Percentiles rank a stretch among this genome's conserved stretches.
Evolutionary conservation across 2,113 vertebrate species (phyloP).

Genomic region (Pterocles burchelli): DNA sequence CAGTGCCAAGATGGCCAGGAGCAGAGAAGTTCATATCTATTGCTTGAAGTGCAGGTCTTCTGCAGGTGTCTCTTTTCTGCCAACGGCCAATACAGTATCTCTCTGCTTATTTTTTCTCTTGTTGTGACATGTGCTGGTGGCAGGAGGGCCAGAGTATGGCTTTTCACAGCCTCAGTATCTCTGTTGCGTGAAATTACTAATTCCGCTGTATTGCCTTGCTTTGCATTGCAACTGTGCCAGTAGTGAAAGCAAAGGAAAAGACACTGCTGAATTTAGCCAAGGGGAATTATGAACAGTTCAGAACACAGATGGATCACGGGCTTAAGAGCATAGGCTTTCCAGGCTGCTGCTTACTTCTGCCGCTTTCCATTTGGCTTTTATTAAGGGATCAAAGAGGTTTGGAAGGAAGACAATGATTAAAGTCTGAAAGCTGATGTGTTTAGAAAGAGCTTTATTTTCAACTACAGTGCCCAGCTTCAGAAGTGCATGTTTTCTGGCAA

Average conservation of each 20-base stretch:
- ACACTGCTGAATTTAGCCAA: not conserved
- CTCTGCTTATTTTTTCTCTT: not conserved
- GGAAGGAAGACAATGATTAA: not conserved
- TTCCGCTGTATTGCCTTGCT: not conserved
- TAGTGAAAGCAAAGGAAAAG: not conserved
- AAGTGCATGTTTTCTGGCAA: not conserved
- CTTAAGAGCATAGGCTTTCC: not conserved
- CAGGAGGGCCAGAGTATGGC: not conserved
- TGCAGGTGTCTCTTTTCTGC: not conserved
- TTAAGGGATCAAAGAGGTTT: conserved; percentile 43
- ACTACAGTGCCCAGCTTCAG: not conserved
- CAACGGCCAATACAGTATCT: not conserved
- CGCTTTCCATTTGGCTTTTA: not conserved
- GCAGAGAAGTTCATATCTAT: not conserved
- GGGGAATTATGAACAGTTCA: not conserved
- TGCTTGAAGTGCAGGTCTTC: not conserved
- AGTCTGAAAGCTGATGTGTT: conserved; percentile 6
- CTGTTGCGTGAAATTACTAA: not conserved
- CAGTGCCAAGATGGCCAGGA: not conserved
- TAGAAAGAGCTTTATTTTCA: not conserved
- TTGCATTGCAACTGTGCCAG: not conserved
- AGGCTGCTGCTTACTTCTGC: conserved; percentile 20
- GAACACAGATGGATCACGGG: not conserved
- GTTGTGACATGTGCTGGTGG: not conserved
- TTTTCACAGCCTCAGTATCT: not conserved